Percentiles rank a stretch among this genome's conserved stretches.
phyloP scores from a whole-genome alignment of 2,888 invertebrate genomes.

The Temnothorax rugatulus region DNA sequence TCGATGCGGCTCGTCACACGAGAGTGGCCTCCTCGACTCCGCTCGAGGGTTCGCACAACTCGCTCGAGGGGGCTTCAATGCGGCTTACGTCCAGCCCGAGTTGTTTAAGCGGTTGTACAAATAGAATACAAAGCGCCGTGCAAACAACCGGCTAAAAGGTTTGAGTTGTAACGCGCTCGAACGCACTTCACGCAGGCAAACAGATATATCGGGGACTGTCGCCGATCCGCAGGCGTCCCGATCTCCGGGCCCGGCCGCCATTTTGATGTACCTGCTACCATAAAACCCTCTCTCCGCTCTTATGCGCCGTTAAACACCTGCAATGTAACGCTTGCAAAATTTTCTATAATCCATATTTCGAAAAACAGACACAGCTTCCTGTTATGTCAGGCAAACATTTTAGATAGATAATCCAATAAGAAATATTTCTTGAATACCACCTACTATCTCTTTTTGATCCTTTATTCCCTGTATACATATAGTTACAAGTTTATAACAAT shows the following conservation, averaged over 20 bases:
- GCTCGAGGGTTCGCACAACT: slow-evolving; percentile 75
- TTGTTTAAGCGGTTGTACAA: slow-evolving; percentile 86
- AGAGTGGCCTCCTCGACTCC: slow-evolving; percentile 73
- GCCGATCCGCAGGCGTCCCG: slow-evolving; percentile 72
- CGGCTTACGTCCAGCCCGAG: slow-evolving; percentile 77
- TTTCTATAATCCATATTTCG: slow-evolving; percentile 8
- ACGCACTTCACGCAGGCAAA: slow-evolving; percentile 82
- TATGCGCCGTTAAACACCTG: slow-evolving; percentile 37
- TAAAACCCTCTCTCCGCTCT: slow-evolving; percentile 45
- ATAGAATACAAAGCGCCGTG: slow-evolving; percentile 84
- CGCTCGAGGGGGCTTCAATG: slow-evolving; percentile 72
- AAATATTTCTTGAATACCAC: background rate
- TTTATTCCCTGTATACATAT: background rate
- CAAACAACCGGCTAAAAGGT: slow-evolving; percentile 85
- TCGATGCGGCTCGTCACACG: slow-evolving; percentile 69
- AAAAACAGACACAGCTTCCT: background rate
- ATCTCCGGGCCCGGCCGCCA: slow-evolving; percentile 57
- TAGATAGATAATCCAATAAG: background rate
- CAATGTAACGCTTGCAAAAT: slow-evolving; percentile 10
- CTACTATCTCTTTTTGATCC: background rate
- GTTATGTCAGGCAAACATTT: background rate
- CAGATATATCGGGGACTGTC: slow-evolving; percentile 80
- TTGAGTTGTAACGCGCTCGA: slow-evolving; percentile 85
- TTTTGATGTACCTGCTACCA: slow-evolving; percentile 63
- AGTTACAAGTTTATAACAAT: background rate